Evolutionary conservation across 1,140 invertebrate species (phyloP).

Genomic region (Zeugodacus cucurbitae): DNA sequence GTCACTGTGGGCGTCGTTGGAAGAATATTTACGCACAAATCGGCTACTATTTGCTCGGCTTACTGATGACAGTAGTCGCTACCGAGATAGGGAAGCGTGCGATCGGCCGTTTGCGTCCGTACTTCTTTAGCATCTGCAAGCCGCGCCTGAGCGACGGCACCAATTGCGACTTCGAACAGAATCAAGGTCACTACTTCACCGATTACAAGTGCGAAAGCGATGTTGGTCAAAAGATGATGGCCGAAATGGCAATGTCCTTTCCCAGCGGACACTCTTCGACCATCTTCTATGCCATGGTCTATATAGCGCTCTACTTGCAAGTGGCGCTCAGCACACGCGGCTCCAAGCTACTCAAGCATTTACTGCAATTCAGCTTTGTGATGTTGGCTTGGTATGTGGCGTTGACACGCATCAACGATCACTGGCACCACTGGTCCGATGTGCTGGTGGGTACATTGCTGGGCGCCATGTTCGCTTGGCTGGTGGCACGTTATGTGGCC

Average conservation of each 20-base stretch:
- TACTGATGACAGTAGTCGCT: conserved; percentile 80
- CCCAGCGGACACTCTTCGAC: conserved; percentile 85
- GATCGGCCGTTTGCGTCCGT: conserved; percentile 89
- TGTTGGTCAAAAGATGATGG: conserved; percentile 69
- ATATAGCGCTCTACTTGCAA: conserved; percentile 86
- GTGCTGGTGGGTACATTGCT: conserved; percentile 71
- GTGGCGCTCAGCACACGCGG: conserved; percentile 76
- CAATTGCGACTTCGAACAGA: conserved; percentile 69
- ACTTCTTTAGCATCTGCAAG: conserved; percentile 84
- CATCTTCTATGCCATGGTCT: conserved; percentile 82
- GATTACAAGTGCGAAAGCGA: conserved; percentile 72
- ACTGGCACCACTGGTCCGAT: conserved; percentile 92
- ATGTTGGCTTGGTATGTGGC: conserved; percentile 83
- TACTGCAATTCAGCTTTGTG: conserved; percentile 79
- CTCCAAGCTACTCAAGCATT: conserved; percentile 80
- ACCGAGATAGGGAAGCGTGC: conserved; percentile 92
- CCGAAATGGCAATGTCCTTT: conserved; percentile 82
- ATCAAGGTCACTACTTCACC: conserved; percentile 74
- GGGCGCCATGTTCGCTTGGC: conserved; percentile 68
- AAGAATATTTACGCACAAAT: conserved; percentile 77
- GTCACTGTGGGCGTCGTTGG: conserved; percentile 70
- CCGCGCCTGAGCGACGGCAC: conserved; percentile 69
- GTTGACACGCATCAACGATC: conserved; percentile 89
- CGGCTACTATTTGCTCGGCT: conserved; percentile 87
- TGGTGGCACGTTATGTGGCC: conserved; percentile 66